Base-by-base conservation (phyloP, 2,113 vertebrate species). In the Calidris pugnax region DNA sequence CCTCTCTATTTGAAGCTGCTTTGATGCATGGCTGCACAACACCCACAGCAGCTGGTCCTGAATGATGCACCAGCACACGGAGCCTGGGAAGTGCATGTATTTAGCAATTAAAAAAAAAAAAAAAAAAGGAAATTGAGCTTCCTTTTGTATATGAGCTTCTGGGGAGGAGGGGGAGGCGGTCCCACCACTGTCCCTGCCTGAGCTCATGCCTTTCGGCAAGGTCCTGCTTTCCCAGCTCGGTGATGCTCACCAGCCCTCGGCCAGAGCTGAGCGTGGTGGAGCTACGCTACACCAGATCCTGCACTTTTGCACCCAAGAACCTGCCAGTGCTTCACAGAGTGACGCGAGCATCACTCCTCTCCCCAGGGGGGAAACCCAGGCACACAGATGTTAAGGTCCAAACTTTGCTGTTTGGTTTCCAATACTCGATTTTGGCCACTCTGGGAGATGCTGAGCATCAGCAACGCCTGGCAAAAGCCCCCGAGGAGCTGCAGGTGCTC, bases 131-230 rank as follows among this genome's bases (percentile, higher is more conserved):
- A 62, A 53, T 15, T 37, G 1, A 86, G 21, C 39, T 73, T 67
- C 11, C 23, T 94, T 62, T 72, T 56, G 35, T 23, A 5, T 47
- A 43, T 28, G 53, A 90, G 23, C 14, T 85, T 57, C 48, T 39
- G 27, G 35, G 62, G 51, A 86, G 39, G 20, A 68, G 11, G 18
- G 18, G 35, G 33, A 67, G 32, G 28, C 53, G 53, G n/a, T 32
- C 48, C 27, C 56, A 55, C 45, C 43, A 28, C 4, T 35, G 15
- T 19, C 26, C 27, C 30, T 35, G 22, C 37, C 6, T 13, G 20
- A 62, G 47, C 17, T 14, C 4, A 1, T 60, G 76, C 45, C 23
- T 47, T 72, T 37, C 1, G 12, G 33, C 0, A 0, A 62, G 64
- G 60, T 26, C 28, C 60, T 67, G 32, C 77, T 60, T 63, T 26